Percentiles rank a stretch among this genome's conserved stretches.
Conservation (phyloP, 2,888 invertebrate genomes). For the Epiblema foenella region DNA sequence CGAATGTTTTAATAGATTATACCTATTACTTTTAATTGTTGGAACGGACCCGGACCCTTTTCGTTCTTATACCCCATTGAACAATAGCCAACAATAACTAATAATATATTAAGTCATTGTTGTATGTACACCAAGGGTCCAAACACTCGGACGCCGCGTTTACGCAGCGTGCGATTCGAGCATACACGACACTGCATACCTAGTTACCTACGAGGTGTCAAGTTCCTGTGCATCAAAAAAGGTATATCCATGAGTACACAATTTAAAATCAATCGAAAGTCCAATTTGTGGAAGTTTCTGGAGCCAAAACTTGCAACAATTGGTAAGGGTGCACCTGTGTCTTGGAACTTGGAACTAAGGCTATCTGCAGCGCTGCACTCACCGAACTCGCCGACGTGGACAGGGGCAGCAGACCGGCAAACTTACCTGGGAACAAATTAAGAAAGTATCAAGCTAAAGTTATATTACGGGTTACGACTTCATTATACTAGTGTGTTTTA, state of each 20-base stretch:
- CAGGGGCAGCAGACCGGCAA: background rate
- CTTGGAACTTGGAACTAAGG: conserved; percentile 8
- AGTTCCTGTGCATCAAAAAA: background rate
- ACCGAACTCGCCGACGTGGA: conserved; percentile 18
- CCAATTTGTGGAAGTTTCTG: background rate
- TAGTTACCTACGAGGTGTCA: no score
- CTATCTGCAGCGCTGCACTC: conserved; percentile 4
- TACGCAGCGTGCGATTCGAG: no score
- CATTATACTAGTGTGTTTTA: background rate
- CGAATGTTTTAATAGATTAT: no score
- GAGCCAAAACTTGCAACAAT: conserved; percentile 9
- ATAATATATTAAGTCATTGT: no score
- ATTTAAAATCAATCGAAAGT: background rate
- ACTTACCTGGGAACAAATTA: conserved; percentile 38
- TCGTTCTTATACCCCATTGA: no score
- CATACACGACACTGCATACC: no score
- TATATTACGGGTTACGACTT: no score
- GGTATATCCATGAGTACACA: background rate
- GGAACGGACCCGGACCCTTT: no score
- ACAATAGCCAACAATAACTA: no score
- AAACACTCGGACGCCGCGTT: background rate
- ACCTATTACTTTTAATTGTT: no score
- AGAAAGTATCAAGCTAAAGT: conserved; percentile 1
- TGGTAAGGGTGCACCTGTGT: conserved; percentile 16
- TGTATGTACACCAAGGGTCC: no score